Evolutionary conservation across 2,113 vertebrate species (phyloP).

Genomic region (Ameiurus melas): DNA sequence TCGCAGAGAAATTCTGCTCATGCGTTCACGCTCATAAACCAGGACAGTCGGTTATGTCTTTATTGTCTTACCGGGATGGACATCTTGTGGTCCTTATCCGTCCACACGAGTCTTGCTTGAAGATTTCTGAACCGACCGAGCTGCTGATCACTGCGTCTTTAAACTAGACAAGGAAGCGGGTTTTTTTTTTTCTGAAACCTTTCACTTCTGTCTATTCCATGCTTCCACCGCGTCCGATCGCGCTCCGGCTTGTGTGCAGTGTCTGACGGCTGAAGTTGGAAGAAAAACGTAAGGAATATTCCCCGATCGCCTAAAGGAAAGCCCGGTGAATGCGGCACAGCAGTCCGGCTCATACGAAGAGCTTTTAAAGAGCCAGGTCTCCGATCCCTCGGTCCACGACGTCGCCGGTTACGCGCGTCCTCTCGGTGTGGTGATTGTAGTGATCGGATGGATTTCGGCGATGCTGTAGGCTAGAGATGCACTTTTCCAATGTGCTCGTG

Average conservation of each 20-base stretch:
- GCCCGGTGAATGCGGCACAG: constrained; percentile 14
- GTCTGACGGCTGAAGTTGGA: constrained; percentile 30
- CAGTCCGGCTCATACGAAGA: constrained; percentile 39
- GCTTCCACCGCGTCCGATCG: constrained; percentile 10
- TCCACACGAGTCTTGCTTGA: constrained; percentile 25
- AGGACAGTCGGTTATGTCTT: neutral
- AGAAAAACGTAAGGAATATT: constrained; percentile 29
- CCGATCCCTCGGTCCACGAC: neutral
- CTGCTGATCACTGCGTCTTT: constrained; percentile 28
- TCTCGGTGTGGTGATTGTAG: no score
- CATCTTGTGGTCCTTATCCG: constrained; percentile 49
- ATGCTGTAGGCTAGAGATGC: neutral
- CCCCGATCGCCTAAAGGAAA: constrained; percentile 19
- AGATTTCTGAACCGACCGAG: constrained; percentile 25
- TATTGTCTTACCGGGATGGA: constrained; percentile 61
- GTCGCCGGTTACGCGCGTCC: neutral
- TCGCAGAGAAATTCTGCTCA: no score
- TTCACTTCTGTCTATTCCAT: constrained; percentile 53
- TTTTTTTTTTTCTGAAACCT: constrained; percentile 5
- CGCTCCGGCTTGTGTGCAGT: constrained; percentile 31
- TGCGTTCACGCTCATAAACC: neutral
- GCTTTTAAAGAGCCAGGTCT: constrained; percentile 20
- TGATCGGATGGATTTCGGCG: neutral
- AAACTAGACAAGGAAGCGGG: constrained; percentile 38
- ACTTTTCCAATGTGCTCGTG: neutral